Conservation (phyloP, 30 jellyfish, hydroid and myxozoan species). For the Hydra vulgaris region DNA sequence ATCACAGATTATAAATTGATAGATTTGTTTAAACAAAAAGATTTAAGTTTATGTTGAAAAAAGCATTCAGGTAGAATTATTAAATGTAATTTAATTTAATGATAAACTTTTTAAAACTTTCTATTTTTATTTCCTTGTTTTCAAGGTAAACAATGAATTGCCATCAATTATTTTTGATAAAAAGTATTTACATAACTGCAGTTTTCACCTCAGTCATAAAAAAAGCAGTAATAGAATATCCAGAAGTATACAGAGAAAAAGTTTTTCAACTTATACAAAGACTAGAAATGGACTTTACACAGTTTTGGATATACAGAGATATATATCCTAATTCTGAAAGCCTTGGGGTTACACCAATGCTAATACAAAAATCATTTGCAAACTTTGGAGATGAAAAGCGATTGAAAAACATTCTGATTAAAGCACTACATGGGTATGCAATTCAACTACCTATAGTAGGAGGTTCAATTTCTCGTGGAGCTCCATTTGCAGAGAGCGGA, state of each 20-base stretch:
- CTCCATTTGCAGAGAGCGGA: slow-evolving; percentile 92
- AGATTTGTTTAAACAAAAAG: too few species aligned
- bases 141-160: background rate
- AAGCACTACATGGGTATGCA: slow-evolving; percentile 55
- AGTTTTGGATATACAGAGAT: slow-evolving; percentile 77
- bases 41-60: too few species aligned
- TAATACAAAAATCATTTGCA: slow-evolving; percentile 57
- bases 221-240: slow-evolving; percentile 12
- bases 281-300: slow-evolving; percentile 66
- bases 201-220: background rate
- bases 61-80: background rate
- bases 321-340: slow-evolving; percentile 35
- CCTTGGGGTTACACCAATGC: slow-evolving; percentile 67
- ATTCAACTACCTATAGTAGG: slow-evolving; percentile 66
- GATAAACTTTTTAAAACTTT: background rate
- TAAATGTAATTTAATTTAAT: background rate
- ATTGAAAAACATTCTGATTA: slow-evolving; percentile 39
- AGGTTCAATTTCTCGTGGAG: slow-evolving; percentile 98
- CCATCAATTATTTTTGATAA: background rate
- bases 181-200: background rate
- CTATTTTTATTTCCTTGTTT: background rate
- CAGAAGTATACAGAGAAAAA: slow-evolving; percentile 19
- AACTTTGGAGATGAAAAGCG: slow-evolving; percentile 75
- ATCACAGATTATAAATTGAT: background rate
- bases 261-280: slow-evolving; percentile 29